These are phyloP conservation scores for Lydus trimaculatus DNA, from an alignment of 2,888 invertebrate genomes.

Conservation along the genomic window DNA sequence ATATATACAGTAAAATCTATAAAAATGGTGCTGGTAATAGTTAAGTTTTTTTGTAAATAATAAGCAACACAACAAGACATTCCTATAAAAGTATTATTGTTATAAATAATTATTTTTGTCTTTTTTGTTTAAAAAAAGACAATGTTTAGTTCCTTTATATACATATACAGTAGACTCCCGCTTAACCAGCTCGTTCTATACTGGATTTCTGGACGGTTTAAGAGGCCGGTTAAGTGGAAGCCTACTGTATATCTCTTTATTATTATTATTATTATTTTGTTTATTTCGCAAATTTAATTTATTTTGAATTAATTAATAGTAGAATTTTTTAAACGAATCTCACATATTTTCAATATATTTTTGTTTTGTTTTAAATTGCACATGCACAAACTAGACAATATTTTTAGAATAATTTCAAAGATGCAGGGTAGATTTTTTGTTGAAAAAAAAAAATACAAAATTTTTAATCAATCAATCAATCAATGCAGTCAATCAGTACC, in stretches of 20 bases:
- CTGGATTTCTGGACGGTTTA: neutral
- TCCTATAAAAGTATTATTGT: slow-evolving; percentile 62
- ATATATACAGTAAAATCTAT: slow-evolving; percentile 37
- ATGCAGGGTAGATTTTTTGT: slow-evolving; percentile 48
- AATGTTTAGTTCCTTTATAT: slow-evolving; percentile 42
- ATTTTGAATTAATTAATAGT: neutral
- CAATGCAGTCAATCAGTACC: slow-evolving; percentile 26
- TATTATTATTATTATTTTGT: slow-evolving; percentile 26
- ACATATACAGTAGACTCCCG: too few species aligned
- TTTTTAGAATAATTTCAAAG: slow-evolving; percentile 23
- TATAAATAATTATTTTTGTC: slow-evolving; percentile 42
- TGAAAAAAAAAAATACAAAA: neutral
- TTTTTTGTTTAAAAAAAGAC: slow-evolving; percentile 20
- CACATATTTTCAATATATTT: neutral
- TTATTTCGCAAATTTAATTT: slow-evolving; percentile 21
- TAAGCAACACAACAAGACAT: slow-evolving; percentile 53
- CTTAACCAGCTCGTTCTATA: too few species aligned
- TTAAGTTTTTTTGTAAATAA: slow-evolving; percentile 54
- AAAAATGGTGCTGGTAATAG: slow-evolving; percentile 56
- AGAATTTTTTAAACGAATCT: neutral
- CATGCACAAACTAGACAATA: slow-evolving; percentile 47
- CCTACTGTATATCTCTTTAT: neutral
- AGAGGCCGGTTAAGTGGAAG: too few species aligned
- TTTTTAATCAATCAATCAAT: neutral
- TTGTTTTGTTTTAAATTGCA: slow-evolving; percentile 18